Conservation (phyloP, 2,113 vertebrate species). For the Nymphicus hollandicus region DNA sequence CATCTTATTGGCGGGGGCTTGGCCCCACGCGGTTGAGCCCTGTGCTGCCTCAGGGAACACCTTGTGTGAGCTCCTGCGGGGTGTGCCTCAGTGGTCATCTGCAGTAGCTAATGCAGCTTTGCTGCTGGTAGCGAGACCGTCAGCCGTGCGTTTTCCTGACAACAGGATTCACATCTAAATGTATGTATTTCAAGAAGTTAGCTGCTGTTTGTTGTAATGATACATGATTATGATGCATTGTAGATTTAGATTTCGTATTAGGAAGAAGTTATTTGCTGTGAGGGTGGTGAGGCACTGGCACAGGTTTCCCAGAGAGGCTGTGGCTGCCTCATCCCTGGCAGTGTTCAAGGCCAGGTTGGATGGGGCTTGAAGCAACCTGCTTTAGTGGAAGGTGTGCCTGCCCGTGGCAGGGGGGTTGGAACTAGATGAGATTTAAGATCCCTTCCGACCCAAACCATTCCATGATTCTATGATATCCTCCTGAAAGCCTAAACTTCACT, state of each 20-base stretch:
- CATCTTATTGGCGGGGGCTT: no score
- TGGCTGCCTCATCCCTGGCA: not conserved
- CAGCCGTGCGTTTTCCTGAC: accelerated
- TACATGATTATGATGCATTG: not conserved
- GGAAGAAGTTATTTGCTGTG: not conserved
- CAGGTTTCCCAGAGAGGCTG: not conserved
- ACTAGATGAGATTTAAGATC: not conserved
- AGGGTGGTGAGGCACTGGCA: not conserved
- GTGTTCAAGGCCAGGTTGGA: not conserved
- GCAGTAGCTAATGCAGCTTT: accelerated
- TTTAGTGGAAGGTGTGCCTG: not conserved
- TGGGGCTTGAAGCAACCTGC: not conserved
- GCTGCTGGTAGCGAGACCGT: accelerated
- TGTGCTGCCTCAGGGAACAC: no score
- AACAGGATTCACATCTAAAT: accelerated
- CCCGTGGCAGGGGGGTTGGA: not conserved
- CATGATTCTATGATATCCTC: not conserved
- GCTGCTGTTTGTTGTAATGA: not conserved
- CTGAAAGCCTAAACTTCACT: accelerated
- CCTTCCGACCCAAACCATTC: not conserved
- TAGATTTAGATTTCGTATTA: not conserved
- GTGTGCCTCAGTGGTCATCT: not conserved
- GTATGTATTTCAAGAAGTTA: not conserved
- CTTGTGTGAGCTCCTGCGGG: no score
- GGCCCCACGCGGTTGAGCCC: no score